These are phyloP conservation scores for Aplysina aerophoba DNA, from an alignment of 37 sponge, comb jelly and placozoan species.

Conservation along the genomic window DNA sequence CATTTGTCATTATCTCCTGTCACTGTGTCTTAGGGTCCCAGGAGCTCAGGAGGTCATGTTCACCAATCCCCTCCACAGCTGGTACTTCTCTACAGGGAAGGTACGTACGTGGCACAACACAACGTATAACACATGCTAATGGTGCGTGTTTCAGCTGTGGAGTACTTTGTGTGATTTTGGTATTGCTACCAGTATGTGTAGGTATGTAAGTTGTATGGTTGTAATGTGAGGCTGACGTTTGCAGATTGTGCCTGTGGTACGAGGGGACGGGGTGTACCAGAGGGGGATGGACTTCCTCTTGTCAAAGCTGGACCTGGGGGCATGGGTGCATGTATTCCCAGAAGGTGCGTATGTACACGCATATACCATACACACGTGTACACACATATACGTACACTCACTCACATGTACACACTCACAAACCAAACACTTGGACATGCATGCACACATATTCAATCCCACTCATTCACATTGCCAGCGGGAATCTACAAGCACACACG, in stretches of 20 bases:
- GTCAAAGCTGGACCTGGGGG: slow-evolving; percentile 41
- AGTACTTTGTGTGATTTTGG: too few species aligned
- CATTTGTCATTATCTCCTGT: too few species aligned
- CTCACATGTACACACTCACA: background rate
- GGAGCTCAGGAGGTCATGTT: slow-evolving; percentile 66
- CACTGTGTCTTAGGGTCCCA: slow-evolving; percentile 50
- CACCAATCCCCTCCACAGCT: slow-evolving; percentile 40
- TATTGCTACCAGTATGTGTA: too few species aligned
- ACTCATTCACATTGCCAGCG: too few species aligned
- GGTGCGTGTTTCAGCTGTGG: too few species aligned
- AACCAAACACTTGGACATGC: too few species aligned
- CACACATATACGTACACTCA: too few species aligned
- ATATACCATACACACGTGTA: too few species aligned
- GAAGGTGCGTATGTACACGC: background rate
- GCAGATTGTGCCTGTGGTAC: slow-evolving; percentile 23
- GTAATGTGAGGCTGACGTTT: background rate
- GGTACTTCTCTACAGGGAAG: slow-evolving; percentile 49
- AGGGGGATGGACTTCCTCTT: slow-evolving; percentile 70
- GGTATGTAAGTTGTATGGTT: too few species aligned
- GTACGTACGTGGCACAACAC: background rate
- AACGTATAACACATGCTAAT: too few species aligned
- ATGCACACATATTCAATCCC: too few species aligned
- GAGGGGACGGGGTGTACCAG: slow-evolving; percentile 89
- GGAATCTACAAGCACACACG: background rate
- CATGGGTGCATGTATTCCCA: slow-evolving; percentile 34